Evolutionary conservation across 30 jellyfish, hydroid and myxozoan species (phyloP), one percentile per base, ranked within the genome.

Genomic region (Mastigias papua): DNA sequence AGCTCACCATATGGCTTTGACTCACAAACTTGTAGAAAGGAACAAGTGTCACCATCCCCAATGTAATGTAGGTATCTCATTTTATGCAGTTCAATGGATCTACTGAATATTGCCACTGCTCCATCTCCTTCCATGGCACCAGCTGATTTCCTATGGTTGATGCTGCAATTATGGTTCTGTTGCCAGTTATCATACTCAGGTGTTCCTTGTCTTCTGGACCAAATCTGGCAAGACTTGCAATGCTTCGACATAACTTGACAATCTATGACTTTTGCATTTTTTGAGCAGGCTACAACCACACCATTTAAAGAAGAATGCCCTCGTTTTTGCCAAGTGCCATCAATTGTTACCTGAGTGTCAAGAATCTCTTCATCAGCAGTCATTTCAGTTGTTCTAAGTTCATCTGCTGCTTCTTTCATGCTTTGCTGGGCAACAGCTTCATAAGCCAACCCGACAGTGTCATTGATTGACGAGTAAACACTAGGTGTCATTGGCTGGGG

Each of bases 41-140:
- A 58, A 7, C 62, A 58, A 22, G 90, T 54, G 51, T 86, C 91
- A 48, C 90, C 96, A 74, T 86, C 96, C 51, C 96, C 91, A n/a
- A 86, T 63, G 42, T 74, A 75, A 62, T 61, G 37, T 11, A 33
- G 58, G 76, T 75, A 86, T 31, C 84, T 65, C 34, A 86, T 25
- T 2, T 65, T 65, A 66, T 76, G 28, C 54, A 51, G 66, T 63
- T 13, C 64, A 21, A 32, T 34, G 22, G 91, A 74, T 28, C 75
- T 54, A 17, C 48, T 48, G 58, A 66, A 82, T 19, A 82, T 68
- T 21, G 68, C 63, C 30, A 66, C 74, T 25, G 74, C 74, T 20
- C 50, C 49, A 48, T 42, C 65, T 57, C 84, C 66, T 80, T 80
- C 82, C 71, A 80, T 62, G 68, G 81, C 68, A n/a, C 90, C 80